Base-by-base conservation (phyloP, 2,888 invertebrate species). In the Biston stratarius region DNA sequence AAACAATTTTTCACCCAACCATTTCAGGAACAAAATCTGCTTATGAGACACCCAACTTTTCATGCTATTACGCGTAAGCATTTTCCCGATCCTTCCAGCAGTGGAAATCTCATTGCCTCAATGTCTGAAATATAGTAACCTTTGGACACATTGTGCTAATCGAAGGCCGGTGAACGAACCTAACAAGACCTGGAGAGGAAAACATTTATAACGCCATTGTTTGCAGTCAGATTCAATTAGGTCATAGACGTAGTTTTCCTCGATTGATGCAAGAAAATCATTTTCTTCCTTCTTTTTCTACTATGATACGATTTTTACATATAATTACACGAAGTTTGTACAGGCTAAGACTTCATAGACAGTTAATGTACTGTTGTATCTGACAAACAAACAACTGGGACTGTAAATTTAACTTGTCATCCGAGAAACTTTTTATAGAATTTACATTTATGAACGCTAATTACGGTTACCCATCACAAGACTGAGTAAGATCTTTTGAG, bases 131-230 rank as follows among this genome's bases (percentile, higher is more conserved):
- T 63, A 63, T 63, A 63, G 14, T 42, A 51, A 52, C 48, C 24
- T 59, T 44, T 52, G 14, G 51, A 44, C 45, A 52, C 40, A 38
- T n/a, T 38, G 49, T 58, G 8, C 36, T 12, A 59, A 45, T n/a
- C 49, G 42, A 59, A 59, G 59, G 49, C 59, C 59, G 59, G 59
- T 59, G 40, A 59, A 59, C 42, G 59, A 59, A 59, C 59, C 48
- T 36, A n/a, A 48, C 38, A 7, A 15, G 14, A 14, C 24, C 24
- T 24, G 40, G 12, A 33, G 38, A 40, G 40, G 49, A 40, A 48
- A 59, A 59, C n/a, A 9, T 48, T 40, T 40, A 14, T 24, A 40
- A 38, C 40, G 49, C 40, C 59, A 42, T 48, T 58, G 47, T 57
- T 57, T 47, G 45, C 34, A 24, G 9, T 9, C 24, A n/a, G 33